These are phyloP conservation scores for Hypolimnas misippus DNA, from an alignment of 2,888 invertebrate species.

Conservation along the genomic window DNA sequence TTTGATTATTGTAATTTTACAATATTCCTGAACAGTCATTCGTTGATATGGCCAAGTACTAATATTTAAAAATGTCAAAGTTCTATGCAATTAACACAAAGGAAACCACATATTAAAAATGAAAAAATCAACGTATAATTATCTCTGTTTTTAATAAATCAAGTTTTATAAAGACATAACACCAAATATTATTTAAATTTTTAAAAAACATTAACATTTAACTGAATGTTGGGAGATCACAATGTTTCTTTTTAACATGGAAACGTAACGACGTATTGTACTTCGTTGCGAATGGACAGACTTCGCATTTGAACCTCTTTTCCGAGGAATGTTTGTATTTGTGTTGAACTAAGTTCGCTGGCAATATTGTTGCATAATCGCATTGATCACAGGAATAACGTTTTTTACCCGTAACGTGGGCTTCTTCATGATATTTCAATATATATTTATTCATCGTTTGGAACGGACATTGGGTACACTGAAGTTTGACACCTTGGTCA, in stretches of 20 bases:
- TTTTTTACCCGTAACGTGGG: slow-evolving; percentile 71
- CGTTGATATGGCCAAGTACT: no score
- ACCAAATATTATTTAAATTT: slow-evolving; percentile 57
- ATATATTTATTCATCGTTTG: slow-evolving; percentile 78
- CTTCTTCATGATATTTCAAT: slow-evolving; percentile 73
- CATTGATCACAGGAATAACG: slow-evolving; percentile 71
- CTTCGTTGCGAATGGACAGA: slow-evolving; percentile 76
- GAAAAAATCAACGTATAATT: slow-evolving; percentile 19
- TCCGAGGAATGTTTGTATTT: slow-evolving; percentile 76
- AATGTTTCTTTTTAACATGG: slow-evolving; percentile 78
- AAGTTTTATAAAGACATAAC: slow-evolving; percentile 52
- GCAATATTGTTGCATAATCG: slow-evolving; percentile 73
- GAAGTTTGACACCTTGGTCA: slow-evolving; percentile 68
- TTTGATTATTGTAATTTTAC: no score
- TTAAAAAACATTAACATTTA: slow-evolving; percentile 53
- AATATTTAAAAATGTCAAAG: no score
- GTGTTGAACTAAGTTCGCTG: slow-evolving; percentile 75
- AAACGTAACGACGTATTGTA: slow-evolving; percentile 77
- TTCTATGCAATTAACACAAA: no score
- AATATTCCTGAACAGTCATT: no score
- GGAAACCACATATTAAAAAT: not conserved
- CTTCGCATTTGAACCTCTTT: slow-evolving; percentile 76
- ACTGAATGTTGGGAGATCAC: slow-evolving; percentile 74
- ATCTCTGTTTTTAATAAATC: slow-evolving; percentile 40
- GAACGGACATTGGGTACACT: slow-evolving; percentile 72